phyloP scores from a whole-genome alignment of 2,797 vertebrate species.

The Falco naumanni region DNA sequence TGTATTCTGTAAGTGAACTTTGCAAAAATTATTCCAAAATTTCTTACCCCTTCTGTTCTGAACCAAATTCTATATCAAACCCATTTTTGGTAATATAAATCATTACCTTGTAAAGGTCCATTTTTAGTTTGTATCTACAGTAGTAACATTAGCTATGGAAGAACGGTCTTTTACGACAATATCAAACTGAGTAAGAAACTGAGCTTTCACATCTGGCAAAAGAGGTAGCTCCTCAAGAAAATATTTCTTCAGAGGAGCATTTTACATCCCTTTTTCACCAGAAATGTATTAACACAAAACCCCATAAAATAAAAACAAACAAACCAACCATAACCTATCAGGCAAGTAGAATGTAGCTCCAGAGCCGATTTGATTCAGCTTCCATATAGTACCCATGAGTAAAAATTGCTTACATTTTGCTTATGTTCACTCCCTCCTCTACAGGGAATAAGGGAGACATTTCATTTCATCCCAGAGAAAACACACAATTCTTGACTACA shows the following conservation, averaged over 20 bases:
- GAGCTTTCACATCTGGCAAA: neutral
- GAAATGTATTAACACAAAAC: neutral
- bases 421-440: neutral
- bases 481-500: neutral
- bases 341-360: neutral
- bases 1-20: neutral
- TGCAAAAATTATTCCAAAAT: neutral
- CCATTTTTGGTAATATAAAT: neutral
- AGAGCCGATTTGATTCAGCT: neutral
- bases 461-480: neutral
- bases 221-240: neutral
- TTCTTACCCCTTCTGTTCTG: neutral
- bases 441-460: neutral
- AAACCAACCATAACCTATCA: neutral
- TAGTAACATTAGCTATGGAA: neutral
- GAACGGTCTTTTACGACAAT: neutral
- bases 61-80: neutral
- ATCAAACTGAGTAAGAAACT: neutral
- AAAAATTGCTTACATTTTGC: neutral
- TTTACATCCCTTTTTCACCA: neutral
- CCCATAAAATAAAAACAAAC: neutral
- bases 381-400: neutral
- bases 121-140: neutral
- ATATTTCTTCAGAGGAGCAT: neutral
- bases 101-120: neutral